phyloP scores from a whole-genome alignment of 2,113 vertebrate species.

The Amphiprion ocellaris region DNA sequence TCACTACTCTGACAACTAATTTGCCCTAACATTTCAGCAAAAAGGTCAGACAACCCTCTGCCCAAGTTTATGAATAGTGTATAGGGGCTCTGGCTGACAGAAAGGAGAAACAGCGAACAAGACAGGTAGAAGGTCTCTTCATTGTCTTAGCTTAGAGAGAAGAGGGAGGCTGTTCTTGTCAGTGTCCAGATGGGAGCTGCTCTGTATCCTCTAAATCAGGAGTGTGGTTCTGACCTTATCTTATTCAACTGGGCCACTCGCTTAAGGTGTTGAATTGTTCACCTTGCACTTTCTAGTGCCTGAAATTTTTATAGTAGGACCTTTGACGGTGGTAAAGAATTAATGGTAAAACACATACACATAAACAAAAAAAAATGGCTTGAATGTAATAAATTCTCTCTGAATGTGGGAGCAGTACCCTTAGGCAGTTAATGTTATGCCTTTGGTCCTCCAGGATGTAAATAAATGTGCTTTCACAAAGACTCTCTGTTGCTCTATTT shows the following conservation, averaged over 20 bases:
- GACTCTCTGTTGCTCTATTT: conserved; percentile 31
- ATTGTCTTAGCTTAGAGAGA: conserved; percentile 58
- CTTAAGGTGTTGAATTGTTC: conserved; percentile 45
- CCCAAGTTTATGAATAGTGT: conserved; percentile 77
- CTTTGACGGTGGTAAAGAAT: conserved; percentile 48
- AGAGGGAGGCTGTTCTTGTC: conserved; percentile 57
- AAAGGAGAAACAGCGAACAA: conserved; percentile 54
- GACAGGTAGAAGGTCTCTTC: conserved; percentile 70
- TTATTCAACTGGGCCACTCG: conserved; percentile 43
- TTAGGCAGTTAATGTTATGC: conserved; percentile 42
- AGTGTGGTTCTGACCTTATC: conserved; percentile 60
- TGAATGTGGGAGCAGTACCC: conserved; percentile 27
- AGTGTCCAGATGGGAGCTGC: conserved; percentile 68
- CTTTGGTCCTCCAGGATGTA: conserved; percentile 48
- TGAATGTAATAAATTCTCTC: conserved; percentile 36
- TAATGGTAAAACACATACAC: conserved; percentile 13
- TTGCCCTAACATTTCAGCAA: conserved; percentile 82
- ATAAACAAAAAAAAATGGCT: not conserved
- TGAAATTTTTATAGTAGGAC: conserved; percentile 37
- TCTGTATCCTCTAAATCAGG: conserved; percentile 55
- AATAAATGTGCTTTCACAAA: conserved; percentile 51
- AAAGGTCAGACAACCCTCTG: conserved; percentile 82
- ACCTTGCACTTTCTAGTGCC: conserved; percentile 35
- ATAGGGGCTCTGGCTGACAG: conserved; percentile 51
- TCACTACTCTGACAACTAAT: conserved; percentile 79